A percentile compares a stretch with the other conserved stretches of the same genome.
These are phyloP conservation scores for Lota lota DNA, from an alignment of 2,113 vertebrate genomes.

Conservation along the genomic window DNA sequence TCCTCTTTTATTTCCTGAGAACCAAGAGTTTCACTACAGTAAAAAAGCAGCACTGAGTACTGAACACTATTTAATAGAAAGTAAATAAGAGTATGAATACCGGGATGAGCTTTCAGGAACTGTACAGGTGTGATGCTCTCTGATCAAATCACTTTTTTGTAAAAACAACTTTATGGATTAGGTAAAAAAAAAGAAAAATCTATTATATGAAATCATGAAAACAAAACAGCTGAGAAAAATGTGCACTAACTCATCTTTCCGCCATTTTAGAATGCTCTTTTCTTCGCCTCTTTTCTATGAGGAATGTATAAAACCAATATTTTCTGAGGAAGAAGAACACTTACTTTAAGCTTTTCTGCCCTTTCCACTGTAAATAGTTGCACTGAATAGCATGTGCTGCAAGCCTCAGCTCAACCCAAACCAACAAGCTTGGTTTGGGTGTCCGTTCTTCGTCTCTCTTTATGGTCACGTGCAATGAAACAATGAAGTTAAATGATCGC, in stretches of 20 bases:
- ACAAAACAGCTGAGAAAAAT: conserved; percentile 44
- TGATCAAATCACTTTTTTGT: conserved; percentile 71
- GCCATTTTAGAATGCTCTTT: conserved; percentile 42
- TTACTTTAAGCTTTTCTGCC: background rate
- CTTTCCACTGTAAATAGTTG: conserved; percentile 53
- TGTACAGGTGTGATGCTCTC: conserved; percentile 72
- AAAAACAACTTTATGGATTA: conserved; percentile 66
- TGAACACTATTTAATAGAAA: conserved; percentile 80
- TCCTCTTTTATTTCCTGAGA: conserved; percentile 16
- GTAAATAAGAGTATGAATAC: conserved; percentile 28
- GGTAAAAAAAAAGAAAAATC: conserved; percentile 49
- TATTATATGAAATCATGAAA: conserved; percentile 67
- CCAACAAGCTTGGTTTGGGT: conserved; percentile 24
- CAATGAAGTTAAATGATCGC: conserved; percentile 55
- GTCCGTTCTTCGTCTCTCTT: conserved; percentile 8
- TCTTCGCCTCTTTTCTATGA: conserved; percentile 36
- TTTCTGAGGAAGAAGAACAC: conserved; percentile 22
- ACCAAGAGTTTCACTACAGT: conserved; percentile 74
- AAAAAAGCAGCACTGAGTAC: conserved; percentile 88
- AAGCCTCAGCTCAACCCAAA: conserved; percentile 32
- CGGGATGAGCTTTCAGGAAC: conserved; percentile 72
- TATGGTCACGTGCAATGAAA: conserved; percentile 61
- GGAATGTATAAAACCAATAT: conserved; percentile 1
- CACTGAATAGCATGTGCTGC: conserved; percentile 30
- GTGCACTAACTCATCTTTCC: conserved; percentile 75